Conservation (phyloP, 2,113 vertebrate genomes). For the Zapus hudsonius region DNA sequence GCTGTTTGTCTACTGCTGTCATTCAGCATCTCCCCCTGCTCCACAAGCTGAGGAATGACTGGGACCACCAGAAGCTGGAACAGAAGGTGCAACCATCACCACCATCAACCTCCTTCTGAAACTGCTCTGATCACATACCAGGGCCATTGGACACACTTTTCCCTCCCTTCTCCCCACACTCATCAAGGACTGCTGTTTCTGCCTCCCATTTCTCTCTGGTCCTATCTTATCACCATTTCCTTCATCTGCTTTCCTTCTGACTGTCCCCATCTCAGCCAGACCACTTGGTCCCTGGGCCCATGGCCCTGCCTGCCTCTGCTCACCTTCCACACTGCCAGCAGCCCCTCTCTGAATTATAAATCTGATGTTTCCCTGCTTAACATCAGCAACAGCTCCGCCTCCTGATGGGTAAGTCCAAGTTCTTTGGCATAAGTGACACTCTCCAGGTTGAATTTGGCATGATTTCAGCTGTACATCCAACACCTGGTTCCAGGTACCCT, state of each 20-base stretch:
- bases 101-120: not conserved
- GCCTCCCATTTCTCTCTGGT: no score
- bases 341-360: not conserved
- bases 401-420: not conserved
- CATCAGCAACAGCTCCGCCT: not conserved
- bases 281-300: not conserved
- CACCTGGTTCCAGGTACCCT: not conserved
- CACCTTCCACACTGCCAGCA: not conserved
- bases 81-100: not conserved
- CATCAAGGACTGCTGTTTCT: not conserved
- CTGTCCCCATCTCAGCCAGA: not conserved
- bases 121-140: no score
- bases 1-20: no score
- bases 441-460: rapidly evolving
- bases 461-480: not conserved
- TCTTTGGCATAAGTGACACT: not conserved
- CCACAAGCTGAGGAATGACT: not conserved
- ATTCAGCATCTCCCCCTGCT: no score
- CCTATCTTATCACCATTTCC: not conserved
- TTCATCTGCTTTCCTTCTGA: not conserved
- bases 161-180: not conserved
- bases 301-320: not conserved
- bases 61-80: not conserved
- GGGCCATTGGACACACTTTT: not conserved
- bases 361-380: not conserved